Evolutionary conservation across 2,888 invertebrate genomes (phyloP), one percentile per base, ranked within the genome.

Genomic region (Syrista parreyssii): DNA sequence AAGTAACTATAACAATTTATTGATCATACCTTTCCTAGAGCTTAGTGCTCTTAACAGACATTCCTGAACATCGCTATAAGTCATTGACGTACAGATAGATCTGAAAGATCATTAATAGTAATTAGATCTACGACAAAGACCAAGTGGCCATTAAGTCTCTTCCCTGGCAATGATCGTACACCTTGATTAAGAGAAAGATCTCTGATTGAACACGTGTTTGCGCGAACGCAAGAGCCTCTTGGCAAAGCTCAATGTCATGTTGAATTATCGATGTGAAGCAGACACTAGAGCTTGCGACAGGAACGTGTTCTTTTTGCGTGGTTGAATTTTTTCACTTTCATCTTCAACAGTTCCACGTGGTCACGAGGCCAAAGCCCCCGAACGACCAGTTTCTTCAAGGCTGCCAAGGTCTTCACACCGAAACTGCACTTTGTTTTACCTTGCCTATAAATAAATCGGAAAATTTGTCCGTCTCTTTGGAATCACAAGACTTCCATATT

Each of bases 391-490:
- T 55, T 9, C 23, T 79, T 79, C 84, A 84, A 86, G 83, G 84
- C 84, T 83, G 81, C 82, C 86, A 85, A 86, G 86, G 85, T 85
- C 86, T 83, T 80, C 82, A 71, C 71, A 33, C 33, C 71, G 71
- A 71, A 31, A 33, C 12, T 71, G 31, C 71, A 71, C 33, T 71
- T 71, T 71, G 32, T 71, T 71, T 33, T 31, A 11, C 12, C 31
- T 31, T 33, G 31, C 31, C 71, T 71, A 71, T 71, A 71, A 71
- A 71, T 71, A 71, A 71, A 71, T 32, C 9, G 55, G 71, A 71
- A 33, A 71, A 71, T 31, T 71, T 71, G 31, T 31, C n/a, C 15
- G 32, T 23, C 69, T 40, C 15, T 55, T 55, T 55, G 55, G 55
- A 55, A 9, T 55, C 23, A 9, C 55, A 2, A 55, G 55, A 55